These are phyloP conservation scores for Lithobates sylvaticus DNA, from an alignment of 2,797 vertebrate genomes.

Conservation along the genomic window DNA sequence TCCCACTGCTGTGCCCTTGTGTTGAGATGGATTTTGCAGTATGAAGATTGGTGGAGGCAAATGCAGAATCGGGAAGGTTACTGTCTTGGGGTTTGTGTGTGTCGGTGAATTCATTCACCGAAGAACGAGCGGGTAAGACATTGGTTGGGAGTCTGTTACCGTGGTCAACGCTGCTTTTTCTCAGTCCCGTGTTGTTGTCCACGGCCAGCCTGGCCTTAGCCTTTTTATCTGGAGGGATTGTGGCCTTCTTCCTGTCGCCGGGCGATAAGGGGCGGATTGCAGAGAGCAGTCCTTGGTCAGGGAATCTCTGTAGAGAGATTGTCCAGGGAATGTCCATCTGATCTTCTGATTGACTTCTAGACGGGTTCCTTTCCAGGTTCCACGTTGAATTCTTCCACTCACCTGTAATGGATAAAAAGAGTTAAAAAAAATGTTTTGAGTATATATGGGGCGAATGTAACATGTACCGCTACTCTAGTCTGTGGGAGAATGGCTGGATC, in stretches of 20 bases:
- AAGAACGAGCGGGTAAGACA: neutral
- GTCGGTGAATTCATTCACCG: neutral
- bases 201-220: conserved; percentile 47
- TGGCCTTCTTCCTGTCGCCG: neutral
- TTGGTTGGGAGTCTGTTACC: neutral
- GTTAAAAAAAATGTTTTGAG: no score
- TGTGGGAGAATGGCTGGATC: no score
- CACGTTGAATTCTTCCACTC: rapidly evolving
- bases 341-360: neutral
- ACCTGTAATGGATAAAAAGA: neutral
- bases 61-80: conserved; percentile 27
- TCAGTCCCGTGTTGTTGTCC: conserved; percentile 68
- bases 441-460: no score
- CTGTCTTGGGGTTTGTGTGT: conserved; percentile 11
- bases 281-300: neutral
- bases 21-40: rapidly evolving
- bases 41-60: conserved; percentile 18
- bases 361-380: neutral
- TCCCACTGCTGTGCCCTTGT: rapidly evolving
- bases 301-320: neutral
- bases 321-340: neutral
- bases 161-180: conserved; percentile 53
- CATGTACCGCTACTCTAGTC: no score
- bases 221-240: conserved; percentile 46
- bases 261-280: rapidly evolving